Percentiles rank a stretch among this genome's conserved stretches.
Evolutionary conservation across 2,888 invertebrate species (phyloP).

Genomic region (Drosophila fulvimacula): DNA sequence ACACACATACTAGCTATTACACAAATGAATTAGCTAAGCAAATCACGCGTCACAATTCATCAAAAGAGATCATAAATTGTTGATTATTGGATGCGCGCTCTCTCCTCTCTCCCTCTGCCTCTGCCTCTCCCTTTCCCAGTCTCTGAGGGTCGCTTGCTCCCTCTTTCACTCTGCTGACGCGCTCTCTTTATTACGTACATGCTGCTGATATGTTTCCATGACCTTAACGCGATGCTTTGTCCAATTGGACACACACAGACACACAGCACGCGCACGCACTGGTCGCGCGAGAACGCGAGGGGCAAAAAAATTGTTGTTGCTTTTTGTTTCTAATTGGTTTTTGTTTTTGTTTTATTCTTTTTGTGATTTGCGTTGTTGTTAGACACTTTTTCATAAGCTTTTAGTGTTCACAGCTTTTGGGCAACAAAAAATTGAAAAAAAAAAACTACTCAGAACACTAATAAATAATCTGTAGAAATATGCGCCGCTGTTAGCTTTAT

Average conservation of each 20-base stretch:
- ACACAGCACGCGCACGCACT: conserved; percentile 21
- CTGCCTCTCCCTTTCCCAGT: conserved; percentile 4
- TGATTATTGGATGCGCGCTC: conserved; percentile 27
- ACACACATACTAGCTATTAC: conserved; percentile 11
- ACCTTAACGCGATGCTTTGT: conserved; percentile 64
- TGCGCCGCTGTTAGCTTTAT: conserved; percentile 45
- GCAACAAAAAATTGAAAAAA: conserved; percentile 28
- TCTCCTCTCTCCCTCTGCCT: conserved; percentile 8
- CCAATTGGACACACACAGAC: conserved; percentile 33
- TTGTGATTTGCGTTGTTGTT: conserved; percentile 29
- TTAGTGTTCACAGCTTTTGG: conserved; percentile 46
- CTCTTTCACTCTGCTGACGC: background rate
- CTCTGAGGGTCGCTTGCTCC: conserved; percentile 16
- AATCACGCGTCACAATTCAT: conserved; percentile 56
- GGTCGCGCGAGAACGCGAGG: conserved; percentile 6
- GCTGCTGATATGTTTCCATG: conserved; percentile 72
- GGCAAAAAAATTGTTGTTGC: conserved; percentile 25
- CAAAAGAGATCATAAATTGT: conserved; percentile 44
- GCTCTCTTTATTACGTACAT: conserved; percentile 55
- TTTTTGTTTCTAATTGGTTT: conserved; percentile 49
- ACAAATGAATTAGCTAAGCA: conserved; percentile 52
- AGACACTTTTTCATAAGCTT: conserved; percentile 49
- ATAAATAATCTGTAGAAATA: conserved; percentile 60
- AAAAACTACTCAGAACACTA: conserved; percentile 42
- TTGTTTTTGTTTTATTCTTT: conserved; percentile 27